These are phyloP conservation scores for Brachyopa scutellaris DNA, from an alignment of 2,888 invertebrate species.

Conservation along the genomic window DNA sequence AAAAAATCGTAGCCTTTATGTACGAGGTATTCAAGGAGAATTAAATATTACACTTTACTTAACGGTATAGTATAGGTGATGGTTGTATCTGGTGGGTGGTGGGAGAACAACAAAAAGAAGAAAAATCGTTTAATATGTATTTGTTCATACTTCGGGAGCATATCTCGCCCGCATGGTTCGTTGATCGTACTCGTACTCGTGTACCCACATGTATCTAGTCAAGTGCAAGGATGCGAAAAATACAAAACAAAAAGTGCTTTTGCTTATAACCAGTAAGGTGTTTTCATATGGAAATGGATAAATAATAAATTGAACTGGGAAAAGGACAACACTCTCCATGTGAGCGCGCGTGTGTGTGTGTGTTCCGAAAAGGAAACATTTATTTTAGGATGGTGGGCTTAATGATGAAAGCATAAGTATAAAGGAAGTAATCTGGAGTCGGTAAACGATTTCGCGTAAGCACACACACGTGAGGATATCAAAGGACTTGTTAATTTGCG, in stretches of 20 bases:
- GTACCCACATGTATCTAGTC: slow-evolving; percentile 17
- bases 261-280: slow-evolving; percentile 3
- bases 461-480: slow-evolving; percentile 10
- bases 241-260: slow-evolving; percentile 11
- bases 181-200: slow-evolving; percentile 1
- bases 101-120: slow-evolving; percentile 5
- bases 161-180: slow-evolving; percentile 30
- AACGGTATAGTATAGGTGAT: too few relatives aligned
- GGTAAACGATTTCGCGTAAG: slow-evolving; percentile 15
- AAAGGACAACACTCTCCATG: too few relatives aligned
- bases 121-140: slow-evolving; percentile 37
- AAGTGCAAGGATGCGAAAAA: slow-evolving; percentile 38
- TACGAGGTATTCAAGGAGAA: slow-evolving; percentile 61
- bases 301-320: slow-evolving; percentile 58
- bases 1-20: slow-evolving; percentile 7
- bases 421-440: slow-evolving; percentile 8
- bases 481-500: slow-evolving; percentile 27
- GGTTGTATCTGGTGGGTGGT: too few relatives aligned
- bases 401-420: slow-evolving; percentile 28
- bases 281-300: slow-evolving; percentile 56
- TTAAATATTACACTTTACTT: slow-evolving; percentile 69
- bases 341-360: too few relatives aligned
- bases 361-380: neutral
- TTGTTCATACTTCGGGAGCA: slow-evolving; percentile 33
- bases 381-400: slow-evolving; percentile 1